Evolutionary conservation across 2,888 invertebrate species (phyloP), one percentile per base, ranked within the genome.

Genomic region (Julus scanicus): DNA sequence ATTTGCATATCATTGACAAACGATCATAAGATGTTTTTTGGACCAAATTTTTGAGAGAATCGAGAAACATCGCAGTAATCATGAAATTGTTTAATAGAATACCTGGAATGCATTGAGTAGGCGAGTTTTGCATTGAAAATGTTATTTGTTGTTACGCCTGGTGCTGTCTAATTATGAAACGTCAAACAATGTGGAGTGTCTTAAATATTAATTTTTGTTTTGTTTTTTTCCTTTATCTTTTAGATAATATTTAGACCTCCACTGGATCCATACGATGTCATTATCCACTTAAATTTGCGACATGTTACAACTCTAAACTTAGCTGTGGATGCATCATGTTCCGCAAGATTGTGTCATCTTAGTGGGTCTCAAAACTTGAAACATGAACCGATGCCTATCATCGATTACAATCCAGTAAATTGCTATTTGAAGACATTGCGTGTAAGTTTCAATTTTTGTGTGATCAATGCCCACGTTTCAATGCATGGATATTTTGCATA

Each of bases 361-460:
- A 6, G 20, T 20, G 20, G 63, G 1, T n/a, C 63, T 17, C 17
- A n/a, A n/a, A 63, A n/a, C 2, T n/a, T n/a, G n/a, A 20, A 63
- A 63, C n/a, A 8, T 63, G 20, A 6, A 6, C n/a, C n/a, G 8
- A 29, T 95, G 90, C 97, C 98, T 0, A 93, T 96, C 0, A 94
- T 95, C 0, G 95, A 95, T 90, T 97, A 96, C 91, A 94, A 98
- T 92, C 96, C 96, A 0, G 94, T 96, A 0, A 92, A 94, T 88
- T 92, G 92, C 44, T 97, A 96, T 91, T 92, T 98, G 84, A 92
- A 94, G 4, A 96, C 96, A 89, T 92, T 98, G 89, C 94, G 95
- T 93, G 97, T 96, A 92, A 93, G 57, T n/a, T 63, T n/a, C 9
- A 20, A 6, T 63, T n/a, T 20, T 63, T 29, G 29, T 29, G 29